Base-by-base conservation (phyloP, 2,113 vertebrate species). In the Xyliphius kryptos region DNA sequence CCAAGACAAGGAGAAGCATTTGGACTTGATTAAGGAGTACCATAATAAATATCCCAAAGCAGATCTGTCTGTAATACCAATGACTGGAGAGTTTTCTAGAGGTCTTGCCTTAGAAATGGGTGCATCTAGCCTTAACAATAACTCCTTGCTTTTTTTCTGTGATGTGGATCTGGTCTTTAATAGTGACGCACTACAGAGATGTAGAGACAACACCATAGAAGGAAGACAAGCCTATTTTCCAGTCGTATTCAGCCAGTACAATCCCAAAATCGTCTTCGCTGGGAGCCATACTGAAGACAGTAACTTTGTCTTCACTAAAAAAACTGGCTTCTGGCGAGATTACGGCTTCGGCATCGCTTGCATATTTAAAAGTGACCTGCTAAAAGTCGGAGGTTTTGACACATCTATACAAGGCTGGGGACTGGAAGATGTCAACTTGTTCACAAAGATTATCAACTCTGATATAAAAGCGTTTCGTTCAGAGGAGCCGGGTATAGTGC, bases 371-470 rank as follows among this genome's bases (percentile, higher is more conserved):
- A 88, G 88, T 53, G 91, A 93, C 75, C 72, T 92, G 20, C 62
- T 90, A n/a, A 83, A 72, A 67, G 82, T 82, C 26, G 91, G 91
- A 48, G 91, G 91, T 22, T 93, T 93, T 73, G 89, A 93, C 80
- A 92, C 89, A 12, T 91, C 91, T 0, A 92, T 92, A 79, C 85
- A 89, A 71, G 91, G 91, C 43, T 92, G 91, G 91, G 91, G 91
- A 9, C 73, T 93, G 74, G 91, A 93, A 60, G 91, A 93, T 19
- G 91, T 93, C 17, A 90, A 93, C 68, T 77, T 93, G 21, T 93
- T 86, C 80, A 88, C 84, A 9, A 93, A 92, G 81, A 87, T 92
- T 1, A 81, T 92, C 65, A 76, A 78, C 1, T 90, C 89, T 56
- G 88, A 86, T 48, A 76, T 93, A n/a, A 88, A 84, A 57, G 89